A percentile compares a stretch with the other conserved stretches of the same genome.
Evolutionary conservation across 2,797 vertebrate genomes (phyloP).

Genomic region (Amblyraja radiata): DNA sequence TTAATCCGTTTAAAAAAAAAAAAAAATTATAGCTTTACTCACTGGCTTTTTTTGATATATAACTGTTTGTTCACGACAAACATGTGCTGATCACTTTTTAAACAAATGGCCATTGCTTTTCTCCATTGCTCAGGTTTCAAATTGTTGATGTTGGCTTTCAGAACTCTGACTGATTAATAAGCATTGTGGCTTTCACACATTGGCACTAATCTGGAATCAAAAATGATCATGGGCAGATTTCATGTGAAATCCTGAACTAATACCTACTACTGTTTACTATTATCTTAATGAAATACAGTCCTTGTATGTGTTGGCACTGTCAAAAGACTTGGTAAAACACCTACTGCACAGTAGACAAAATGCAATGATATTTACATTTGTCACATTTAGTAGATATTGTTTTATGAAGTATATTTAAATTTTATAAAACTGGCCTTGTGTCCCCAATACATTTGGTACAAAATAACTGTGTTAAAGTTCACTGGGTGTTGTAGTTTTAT

Average conservation of each 20-base stretch:
- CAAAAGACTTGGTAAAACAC: neutral
- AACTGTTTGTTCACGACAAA: neutral
- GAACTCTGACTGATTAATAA: neutral
- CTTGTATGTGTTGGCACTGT: constrained; percentile 11
- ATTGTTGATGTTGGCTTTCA: neutral
- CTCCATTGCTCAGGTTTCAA: constrained; percentile 27
- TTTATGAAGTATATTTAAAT: constrained; percentile 1
- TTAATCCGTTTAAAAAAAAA: neutral
- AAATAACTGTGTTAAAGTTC: neutral
- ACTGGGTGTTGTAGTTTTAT: neutral
- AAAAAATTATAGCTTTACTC: neutral
- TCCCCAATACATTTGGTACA: neutral
- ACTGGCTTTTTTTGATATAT: neutral
- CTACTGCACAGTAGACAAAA: neutral
- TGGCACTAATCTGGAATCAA: neutral
- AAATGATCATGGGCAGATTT: neutral
- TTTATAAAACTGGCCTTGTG: neutral
- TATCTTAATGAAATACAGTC: neutral
- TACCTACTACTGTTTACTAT: neutral
- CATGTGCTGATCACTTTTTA: constrained; percentile 2
- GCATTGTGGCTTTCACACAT: neutral
- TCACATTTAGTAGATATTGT: constrained; percentile 5
- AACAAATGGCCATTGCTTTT: constrained; percentile 5
- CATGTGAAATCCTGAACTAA: constrained; percentile 7
- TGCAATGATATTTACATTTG: neutral